Percentiles rank a stretch among this genome's conserved stretches.
phyloP scores from a whole-genome alignment of 2,797 vertebrate species.

The Poecilia velifera region DNA sequence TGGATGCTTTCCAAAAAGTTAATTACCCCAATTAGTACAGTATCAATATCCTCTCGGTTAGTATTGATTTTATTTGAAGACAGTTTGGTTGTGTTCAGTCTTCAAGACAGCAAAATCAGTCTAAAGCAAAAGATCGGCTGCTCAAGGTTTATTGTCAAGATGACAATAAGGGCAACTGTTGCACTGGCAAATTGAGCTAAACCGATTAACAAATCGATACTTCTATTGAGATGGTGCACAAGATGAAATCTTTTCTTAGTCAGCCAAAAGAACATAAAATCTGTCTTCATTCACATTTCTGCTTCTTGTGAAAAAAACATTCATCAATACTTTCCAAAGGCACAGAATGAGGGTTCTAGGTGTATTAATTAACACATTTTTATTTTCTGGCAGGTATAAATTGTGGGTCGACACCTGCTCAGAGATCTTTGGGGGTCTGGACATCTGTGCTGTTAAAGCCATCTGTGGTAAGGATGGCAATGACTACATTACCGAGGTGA shows the following conservation, averaged over 20 bases:
- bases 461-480: slow-evolving; percentile 98
- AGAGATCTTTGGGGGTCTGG: slow-evolving; percentile 94
- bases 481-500: slow-evolving; percentile 99
- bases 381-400: slow-evolving; percentile 82
- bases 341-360: background rate
- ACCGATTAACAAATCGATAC: slow-evolving; percentile 21
- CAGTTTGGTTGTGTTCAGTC: slow-evolving; percentile 8
- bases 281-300: background rate
- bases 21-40: background rate
- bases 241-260: slow-evolving; percentile 3
- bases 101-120: slow-evolving; percentile 7
- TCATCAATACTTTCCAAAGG: background rate
- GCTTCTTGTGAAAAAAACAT: slow-evolving; percentile 12
- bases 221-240: slow-evolving; percentile 11
- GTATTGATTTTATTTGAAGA: slow-evolving; percentile 15
- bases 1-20: background rate
- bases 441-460: slow-evolving; percentile 98
- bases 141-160: slow-evolving; percentile 9
- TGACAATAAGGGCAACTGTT: slow-evolving; percentile 14
- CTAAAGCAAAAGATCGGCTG: slow-evolving; percentile 10
- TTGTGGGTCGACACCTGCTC: slow-evolving; percentile 95
- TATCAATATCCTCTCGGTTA: slow-evolving; percentile 5
- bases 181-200: background rate
- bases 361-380: background rate
- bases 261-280: background rate